Evolutionary conservation across 2,888 invertebrate species (phyloP).

Genomic region (Petrophora chlorosata): DNA sequence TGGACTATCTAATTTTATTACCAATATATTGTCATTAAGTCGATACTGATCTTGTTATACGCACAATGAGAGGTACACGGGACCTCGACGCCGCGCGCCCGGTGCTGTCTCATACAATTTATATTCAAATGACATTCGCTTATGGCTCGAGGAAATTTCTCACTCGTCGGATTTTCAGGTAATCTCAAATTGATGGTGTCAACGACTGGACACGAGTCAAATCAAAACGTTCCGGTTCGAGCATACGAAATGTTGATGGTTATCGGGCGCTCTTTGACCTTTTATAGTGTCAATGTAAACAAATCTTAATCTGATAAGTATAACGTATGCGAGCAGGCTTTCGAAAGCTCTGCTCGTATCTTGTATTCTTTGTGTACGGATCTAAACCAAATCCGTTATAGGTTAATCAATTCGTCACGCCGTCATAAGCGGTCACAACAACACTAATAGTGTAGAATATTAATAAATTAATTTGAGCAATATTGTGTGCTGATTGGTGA

Average conservation of each 20-base stretch:
- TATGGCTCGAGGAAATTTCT: constrained; percentile 75
- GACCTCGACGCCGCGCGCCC: constrained; percentile 51
- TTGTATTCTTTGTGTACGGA: constrained; percentile 29
- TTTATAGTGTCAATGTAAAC: constrained; percentile 38
- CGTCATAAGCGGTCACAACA: constrained; percentile 45
- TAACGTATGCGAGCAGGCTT: constrained; percentile 37
- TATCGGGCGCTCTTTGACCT: constrained; percentile 45
- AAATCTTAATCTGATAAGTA: constrained; percentile 41
- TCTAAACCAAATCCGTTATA: constrained; percentile 36
- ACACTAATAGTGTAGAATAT: constrained; percentile 44
- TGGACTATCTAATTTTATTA: constrained; percentile 83
- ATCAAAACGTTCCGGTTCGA: constrained; percentile 52
- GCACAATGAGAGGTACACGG: constrained; percentile 77
- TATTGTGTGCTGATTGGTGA: constrained; percentile 57
- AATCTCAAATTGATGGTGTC: constrained; percentile 77
- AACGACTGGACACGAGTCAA: constrained; percentile 55
- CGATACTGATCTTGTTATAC: constrained; percentile 84
- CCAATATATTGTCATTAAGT: constrained; percentile 84
- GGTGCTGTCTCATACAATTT: constrained; percentile 72
- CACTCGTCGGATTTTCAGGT: constrained; percentile 79
- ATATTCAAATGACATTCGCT: constrained; percentile 82
- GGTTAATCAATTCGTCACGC: constrained; percentile 49
- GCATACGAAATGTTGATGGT: constrained; percentile 41
- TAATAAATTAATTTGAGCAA: constrained; percentile 56
- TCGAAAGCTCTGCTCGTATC: constrained; percentile 32